Percentiles rank a stretch among this genome's conserved stretches.
Evolutionary conservation across 2,888 invertebrate genomes (phyloP).

Genomic region (Caenorhabditis becei): DNA sequence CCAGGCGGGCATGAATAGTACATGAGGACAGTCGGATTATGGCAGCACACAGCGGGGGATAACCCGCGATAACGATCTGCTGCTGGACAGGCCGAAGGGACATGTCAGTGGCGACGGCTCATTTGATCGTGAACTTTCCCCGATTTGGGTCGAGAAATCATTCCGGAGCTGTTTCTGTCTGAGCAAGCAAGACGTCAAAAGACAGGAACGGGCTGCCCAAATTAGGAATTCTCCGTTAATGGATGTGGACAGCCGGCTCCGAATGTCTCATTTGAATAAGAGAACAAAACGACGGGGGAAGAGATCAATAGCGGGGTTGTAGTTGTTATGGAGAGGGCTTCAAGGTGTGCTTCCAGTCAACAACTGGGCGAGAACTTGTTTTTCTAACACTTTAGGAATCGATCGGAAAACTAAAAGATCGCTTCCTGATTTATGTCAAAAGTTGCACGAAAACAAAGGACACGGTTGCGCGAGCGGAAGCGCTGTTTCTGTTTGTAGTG

Average conservation of each 20-base stretch:
- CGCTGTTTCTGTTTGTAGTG: constrained; percentile 21
- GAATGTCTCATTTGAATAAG: constrained; percentile 2
- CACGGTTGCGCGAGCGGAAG: constrained; percentile 13
- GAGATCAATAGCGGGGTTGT: too few species aligned
- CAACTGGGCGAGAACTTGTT: too few species aligned
- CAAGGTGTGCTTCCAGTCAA: neutral
- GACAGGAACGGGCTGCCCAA: neutral
- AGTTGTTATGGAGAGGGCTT: too few species aligned
- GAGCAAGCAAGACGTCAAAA: neutral
- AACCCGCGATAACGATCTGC: constrained; percentile 53
- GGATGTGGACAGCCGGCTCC: neutral
- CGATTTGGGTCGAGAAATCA: neutral
- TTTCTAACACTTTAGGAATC: too few species aligned
- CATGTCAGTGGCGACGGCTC: constrained; percentile 6
- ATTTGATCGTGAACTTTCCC: neutral
- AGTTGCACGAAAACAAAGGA: neutral
- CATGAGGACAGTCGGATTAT: constrained; percentile 46
- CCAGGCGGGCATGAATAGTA: constrained; percentile 47
- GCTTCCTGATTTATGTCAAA: too few species aligned
- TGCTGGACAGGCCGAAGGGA: neutral
- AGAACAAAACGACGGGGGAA: neutral
- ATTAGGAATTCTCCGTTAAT: constrained; percentile 1
- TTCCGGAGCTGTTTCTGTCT: neutral
- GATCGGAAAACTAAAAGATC: too few species aligned
- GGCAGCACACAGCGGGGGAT: constrained; percentile 56